A percentile compares a stretch with the other conserved stretches of the same genome.
Evolutionary conservation across 2,888 invertebrate species (phyloP).

Genomic region (Achlya flavicornis): DNA sequence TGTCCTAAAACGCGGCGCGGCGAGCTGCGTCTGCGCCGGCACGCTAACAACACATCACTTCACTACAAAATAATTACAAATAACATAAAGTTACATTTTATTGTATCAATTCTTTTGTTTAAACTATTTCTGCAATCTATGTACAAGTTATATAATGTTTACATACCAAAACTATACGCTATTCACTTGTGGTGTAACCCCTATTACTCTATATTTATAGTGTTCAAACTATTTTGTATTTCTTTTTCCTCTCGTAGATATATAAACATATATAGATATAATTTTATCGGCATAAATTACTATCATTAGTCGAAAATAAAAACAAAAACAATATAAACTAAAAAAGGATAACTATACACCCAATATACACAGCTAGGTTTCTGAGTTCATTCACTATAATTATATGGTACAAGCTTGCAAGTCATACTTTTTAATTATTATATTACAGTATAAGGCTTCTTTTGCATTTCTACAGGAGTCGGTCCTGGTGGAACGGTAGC

Average conservation of each 20-base stretch:
- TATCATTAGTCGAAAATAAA: conserved; percentile 77
- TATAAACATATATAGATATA: conserved; percentile 73
- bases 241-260: conserved; percentile 71
- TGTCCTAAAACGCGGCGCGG: conserved; percentile 46
- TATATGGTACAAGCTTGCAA: conserved; percentile 78
- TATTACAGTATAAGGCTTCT: conserved; percentile 76
- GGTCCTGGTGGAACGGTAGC: conserved; percentile 45
- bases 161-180: conserved; percentile 81
- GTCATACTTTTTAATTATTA: conserved; percentile 56
- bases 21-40: conserved; percentile 20
- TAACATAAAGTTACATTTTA: conserved; percentile 77
- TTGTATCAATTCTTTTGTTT: conserved; percentile 80
- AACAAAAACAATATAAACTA: conserved; percentile 71
- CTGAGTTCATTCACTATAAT: conserved; percentile 70
- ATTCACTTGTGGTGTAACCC: conserved; percentile 78
- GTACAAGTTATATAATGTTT: conserved; percentile 79
- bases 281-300: conserved; percentile 81
- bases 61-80: conserved; percentile 72
- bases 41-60: conserved; percentile 54
- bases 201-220: conserved; percentile 82
- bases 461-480: conserved; percentile 65
- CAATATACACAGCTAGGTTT: conserved; percentile 77
- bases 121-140: conserved; percentile 77
- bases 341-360: conserved; percentile 80
- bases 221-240: conserved; percentile 80